Percentiles rank a stretch among this genome's conserved stretches.
These are phyloP conservation scores for Porites rus DNA, from an alignment of 92 coral and sea anemone genomes.

Conservation along the genomic window DNA sequence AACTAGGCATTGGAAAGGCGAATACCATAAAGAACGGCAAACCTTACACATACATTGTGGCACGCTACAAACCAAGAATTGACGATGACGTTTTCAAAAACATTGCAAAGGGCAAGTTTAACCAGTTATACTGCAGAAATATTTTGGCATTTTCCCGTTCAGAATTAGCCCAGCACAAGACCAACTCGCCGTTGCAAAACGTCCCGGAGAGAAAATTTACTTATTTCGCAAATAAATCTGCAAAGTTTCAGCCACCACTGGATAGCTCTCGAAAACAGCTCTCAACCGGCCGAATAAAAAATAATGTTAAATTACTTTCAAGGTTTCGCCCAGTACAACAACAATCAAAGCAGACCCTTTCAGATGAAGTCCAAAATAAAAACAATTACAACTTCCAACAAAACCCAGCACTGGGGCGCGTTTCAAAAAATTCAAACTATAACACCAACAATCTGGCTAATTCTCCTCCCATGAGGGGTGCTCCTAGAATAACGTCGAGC, in stretches of 20 bases:
- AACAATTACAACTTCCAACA: no score
- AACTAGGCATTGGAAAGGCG: constrained; percentile 40
- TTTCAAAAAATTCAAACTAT: not conserved
- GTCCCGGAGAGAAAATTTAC: not conserved
- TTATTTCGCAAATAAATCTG: not conserved
- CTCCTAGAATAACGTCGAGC: not conserved
- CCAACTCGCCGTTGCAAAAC: not conserved
- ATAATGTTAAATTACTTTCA: not conserved
- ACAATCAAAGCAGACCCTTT: not conserved
- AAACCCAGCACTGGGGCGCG: not conserved
- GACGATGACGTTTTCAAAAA: constrained; percentile 1
- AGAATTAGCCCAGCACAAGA: not conserved
- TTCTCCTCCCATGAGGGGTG: not conserved
- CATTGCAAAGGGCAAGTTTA: constrained; percentile 18
- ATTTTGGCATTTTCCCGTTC: not conserved
- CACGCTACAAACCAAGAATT: constrained; percentile 52
- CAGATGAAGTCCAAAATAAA: not conserved
- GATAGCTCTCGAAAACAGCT: not conserved
- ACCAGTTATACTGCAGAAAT: not conserved
- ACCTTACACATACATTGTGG: constrained; percentile 49
- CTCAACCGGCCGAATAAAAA: not conserved
- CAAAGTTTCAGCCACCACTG: not conserved
- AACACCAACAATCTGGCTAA: not conserved
- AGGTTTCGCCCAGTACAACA: not conserved
- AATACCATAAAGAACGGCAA: constrained; percentile 25